These are phyloP conservation scores for human DNA, from an alignment of 2,113 vertebrate genomes.

Conservation along the genomic window GRCh38 chr3:1073501-1074000, in stretches of 20 bases:
- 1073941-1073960: conserved; percentile 12
- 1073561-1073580: background rate
- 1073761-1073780: conserved; percentile 61
- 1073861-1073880: conserved; percentile 34
- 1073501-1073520: background rate
- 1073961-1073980: background rate
- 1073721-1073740: conserved; percentile 67
- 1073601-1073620: conserved; percentile 64
- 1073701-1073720: conserved; percentile 36
- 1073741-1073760: conserved; percentile 69
- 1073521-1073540: background rate
- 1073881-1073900: conserved; percentile 43
- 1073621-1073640: conserved; percentile 72
- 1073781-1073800: conserved; percentile 1
- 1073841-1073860: background rate
- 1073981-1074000: background rate
- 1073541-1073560: background rate
- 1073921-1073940: conserved; percentile 42
- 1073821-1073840: conserved; percentile 39
- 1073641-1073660: conserved; percentile 73
- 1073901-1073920: conserved; percentile 53
- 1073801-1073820: conserved; percentile 2
- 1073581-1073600: conserved; percentile 65
- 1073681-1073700: conserved; percentile 56
- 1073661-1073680: conserved; percentile 78